phyloP scores from a whole-genome alignment of 2,888 invertebrate species.

The Pachymerium ferrugineum region DNA sequence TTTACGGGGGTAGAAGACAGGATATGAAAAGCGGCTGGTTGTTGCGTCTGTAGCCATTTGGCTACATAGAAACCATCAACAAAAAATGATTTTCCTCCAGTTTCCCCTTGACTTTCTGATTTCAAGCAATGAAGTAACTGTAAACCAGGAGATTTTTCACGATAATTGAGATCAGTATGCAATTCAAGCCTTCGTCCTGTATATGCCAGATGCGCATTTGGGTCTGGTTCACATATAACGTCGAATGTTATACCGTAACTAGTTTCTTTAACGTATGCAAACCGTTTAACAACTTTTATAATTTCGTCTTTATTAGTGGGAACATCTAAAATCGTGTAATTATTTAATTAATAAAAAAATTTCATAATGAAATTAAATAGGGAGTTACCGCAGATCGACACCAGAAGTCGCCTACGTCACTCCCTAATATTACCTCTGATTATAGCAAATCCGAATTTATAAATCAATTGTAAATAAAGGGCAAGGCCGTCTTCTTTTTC shows the following conservation, averaged over 20 bases:
- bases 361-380: too few relatives aligned
- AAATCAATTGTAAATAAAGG: slow-evolving; percentile 44
- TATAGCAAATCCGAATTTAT: slow-evolving; percentile 44
- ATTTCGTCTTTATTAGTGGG: slow-evolving; percentile 42
- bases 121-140: not conserved
- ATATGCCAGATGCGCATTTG: slow-evolving; percentile 43
- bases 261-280: slow-evolving; percentile 45
- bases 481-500: slow-evolving; percentile 42
- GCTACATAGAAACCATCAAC: slow-evolving; percentile 45
- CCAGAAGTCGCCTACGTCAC: too few relatives aligned
- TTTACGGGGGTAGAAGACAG: slow-evolving; percentile 44
- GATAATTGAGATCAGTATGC: slow-evolving; percentile 46
- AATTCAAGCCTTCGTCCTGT: slow-evolving; percentile 43
- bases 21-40: slow-evolving; percentile 45
- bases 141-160: slow-evolving; percentile 44
- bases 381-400: too few relatives aligned
- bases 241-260: slow-evolving; percentile 45
- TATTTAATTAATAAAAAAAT: not conserved
- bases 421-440: slow-evolving; percentile 40
- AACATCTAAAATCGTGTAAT: slow-evolving; percentile 38
- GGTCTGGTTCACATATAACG: slow-evolving; percentile 44
- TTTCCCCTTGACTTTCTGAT: not conserved
- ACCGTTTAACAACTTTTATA: slow-evolving; percentile 43
- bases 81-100: slow-evolving; percentile 45
- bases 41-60: slow-evolving; percentile 44